Base-by-base conservation (phyloP, 2,888 invertebrate species). In the Sycophila texana region DNA sequence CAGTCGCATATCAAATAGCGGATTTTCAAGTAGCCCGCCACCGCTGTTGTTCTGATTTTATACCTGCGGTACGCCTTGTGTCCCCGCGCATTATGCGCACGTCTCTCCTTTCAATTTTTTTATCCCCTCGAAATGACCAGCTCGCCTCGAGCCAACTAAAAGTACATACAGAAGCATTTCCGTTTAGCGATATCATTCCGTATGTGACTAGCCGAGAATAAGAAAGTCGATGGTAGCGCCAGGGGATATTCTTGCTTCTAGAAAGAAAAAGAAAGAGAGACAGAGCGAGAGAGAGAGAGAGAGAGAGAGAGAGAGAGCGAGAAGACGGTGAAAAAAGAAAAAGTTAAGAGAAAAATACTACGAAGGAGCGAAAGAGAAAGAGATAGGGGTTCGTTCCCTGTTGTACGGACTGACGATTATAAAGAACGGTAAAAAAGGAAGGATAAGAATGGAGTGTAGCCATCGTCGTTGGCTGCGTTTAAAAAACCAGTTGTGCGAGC, bases 401-500 rank as follows among this genome's bases (percentile, higher is more conserved):
- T 83, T 84, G 87, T 85, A 87, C 86, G 86, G 86, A 86, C 88
- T 87, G 88, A 88, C 88, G 89, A 89, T 89, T 90, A 89, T 89
- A 89, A 89, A 89, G 89, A 89, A 88, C 87, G 88, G 88, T 87
- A 86, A 88, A 90, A 86, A 89, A 85, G 82, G 66, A 82, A 83
- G 84, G 82, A 86, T 80, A 85, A 84, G 83, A 86, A 82, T 84
- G 83, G 86, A 84, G 87, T 87, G 85, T 87, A 87, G 87, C 85
- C 87, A 87, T 86, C 85, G 87, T 87, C 86, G 87, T 88, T 87
- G 88, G 86, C 84, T 87, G 86, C 86, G 88, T 89, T 89, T 89
- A 86, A 89, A 90, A 88, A 90, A 90, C 90, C 90, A 89, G 90
- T 90, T 90, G 89, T 88, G 88, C 88, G 87, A 88, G 87, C 86